A percentile compares a stretch with the other conserved stretches of the same genome.
phyloP scores from a whole-genome alignment of 2,113 vertebrate species.

The Larimichthys polyactis region DNA sequence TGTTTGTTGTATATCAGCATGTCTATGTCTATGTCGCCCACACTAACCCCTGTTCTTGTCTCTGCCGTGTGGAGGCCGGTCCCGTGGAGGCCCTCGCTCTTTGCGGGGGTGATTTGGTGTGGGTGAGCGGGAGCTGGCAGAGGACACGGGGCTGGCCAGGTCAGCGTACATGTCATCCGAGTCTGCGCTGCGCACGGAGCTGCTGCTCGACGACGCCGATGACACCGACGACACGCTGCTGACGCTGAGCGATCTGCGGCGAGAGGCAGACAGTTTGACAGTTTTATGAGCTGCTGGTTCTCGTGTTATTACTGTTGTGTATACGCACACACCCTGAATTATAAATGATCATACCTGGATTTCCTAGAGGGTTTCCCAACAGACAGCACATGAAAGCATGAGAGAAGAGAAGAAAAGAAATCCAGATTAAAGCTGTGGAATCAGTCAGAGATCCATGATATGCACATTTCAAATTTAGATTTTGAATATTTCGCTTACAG shows the following conservation, averaged over 20 bases:
- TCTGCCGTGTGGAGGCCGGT: slow-evolving; percentile 51
- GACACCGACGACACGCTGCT: slow-evolving; percentile 98
- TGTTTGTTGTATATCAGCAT: background rate
- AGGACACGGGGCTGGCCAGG: slow-evolving; percentile 95
- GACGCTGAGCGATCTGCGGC: slow-evolving; percentile 93
- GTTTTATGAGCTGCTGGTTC: background rate
- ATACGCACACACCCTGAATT: background rate
- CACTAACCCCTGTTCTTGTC: slow-evolving; percentile 70
- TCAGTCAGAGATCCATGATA: background rate
- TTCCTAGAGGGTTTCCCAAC: slow-evolving; percentile 64
- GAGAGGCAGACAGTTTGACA: background rate
- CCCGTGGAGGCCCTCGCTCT: slow-evolving; percentile 80
- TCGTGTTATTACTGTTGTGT: background rate
- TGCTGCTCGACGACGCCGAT: slow-evolving; percentile 95
- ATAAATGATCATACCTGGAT: slow-evolving; percentile 67
- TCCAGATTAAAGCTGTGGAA: background rate
- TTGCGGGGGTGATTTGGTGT: slow-evolving; percentile 91
- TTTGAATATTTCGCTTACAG: background rate
- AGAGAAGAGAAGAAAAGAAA: background rate
- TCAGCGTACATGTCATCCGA: slow-evolving; percentile 99
- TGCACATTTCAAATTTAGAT: background rate
- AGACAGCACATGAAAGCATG: slow-evolving; percentile 30
- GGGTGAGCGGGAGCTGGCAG: slow-evolving; percentile 93
- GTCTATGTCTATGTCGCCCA: too few relatives aligned
- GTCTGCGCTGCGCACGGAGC: slow-evolving; percentile 93